Percentiles rank a stretch among this genome's conserved stretches.
Conservation (phyloP, 2,888 invertebrate genomes). For the Cistogaster globosa region DNA sequence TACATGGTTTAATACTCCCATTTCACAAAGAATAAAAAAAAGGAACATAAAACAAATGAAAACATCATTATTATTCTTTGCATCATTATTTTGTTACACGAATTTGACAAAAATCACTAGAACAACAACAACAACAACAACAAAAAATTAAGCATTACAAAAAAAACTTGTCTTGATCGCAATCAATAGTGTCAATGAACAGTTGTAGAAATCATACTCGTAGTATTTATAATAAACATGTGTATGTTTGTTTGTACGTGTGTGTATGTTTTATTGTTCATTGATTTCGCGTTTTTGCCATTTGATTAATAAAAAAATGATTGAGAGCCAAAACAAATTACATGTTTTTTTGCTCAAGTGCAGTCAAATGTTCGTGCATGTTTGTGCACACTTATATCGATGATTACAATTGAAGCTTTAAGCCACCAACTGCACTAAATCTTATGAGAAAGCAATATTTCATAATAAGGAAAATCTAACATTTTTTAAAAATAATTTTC, state of each 20-base stretch:
- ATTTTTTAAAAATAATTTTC: no score
- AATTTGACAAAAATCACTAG: slow-evolving; percentile 5
- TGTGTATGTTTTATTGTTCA: neutral
- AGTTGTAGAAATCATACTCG: neutral
- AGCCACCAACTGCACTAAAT: neutral
- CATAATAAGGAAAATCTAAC: no score
- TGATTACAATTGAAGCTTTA: neutral
- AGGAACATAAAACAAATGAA: neutral
- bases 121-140: neutral
- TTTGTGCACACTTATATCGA: neutral
- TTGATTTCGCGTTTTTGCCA: neutral
- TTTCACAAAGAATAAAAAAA: neutral
- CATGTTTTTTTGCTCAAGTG: neutral
- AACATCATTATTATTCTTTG: slow-evolving; percentile 14
- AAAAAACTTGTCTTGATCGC: neutral
- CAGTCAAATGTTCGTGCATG: neutral
- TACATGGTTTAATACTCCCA: slow-evolving; percentile 8
- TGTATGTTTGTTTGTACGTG: neutral
- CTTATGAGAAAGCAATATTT: neutral
- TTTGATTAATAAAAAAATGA: neutral
- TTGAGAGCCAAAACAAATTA: neutral
- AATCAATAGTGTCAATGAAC: slow-evolving; percentile 38
- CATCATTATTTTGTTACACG: slow-evolving; percentile 26
- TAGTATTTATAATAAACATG: neutral
- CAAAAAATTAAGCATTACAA: neutral